These are phyloP conservation scores for Heliconius eleuchia DNA, from an alignment of 1,140 invertebrate genomes.

Conservation along the genomic window DNA sequence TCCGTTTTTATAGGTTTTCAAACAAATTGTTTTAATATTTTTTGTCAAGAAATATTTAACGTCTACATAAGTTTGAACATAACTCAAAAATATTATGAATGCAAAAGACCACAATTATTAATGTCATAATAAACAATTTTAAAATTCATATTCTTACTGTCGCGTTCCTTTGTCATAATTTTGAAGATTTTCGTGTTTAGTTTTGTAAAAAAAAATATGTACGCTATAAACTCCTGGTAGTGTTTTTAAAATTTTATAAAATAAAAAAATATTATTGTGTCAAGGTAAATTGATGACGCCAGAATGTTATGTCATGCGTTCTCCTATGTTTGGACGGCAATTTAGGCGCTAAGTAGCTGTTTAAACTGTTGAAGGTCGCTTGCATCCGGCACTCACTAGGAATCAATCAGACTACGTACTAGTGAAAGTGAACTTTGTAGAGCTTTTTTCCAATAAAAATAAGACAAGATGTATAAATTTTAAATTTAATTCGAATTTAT, in stretches of 20 bases:
- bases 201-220: neutral
- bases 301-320: conserved; percentile 66
- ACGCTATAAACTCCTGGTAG: neutral
- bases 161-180: neutral
- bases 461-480: too few species aligned
- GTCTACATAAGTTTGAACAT: too few species aligned
- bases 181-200: neutral
- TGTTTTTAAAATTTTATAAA: neutral
- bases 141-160: neutral
- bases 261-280: conserved; percentile 48
- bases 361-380: conserved; percentile 64
- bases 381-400: conserved; percentile 54
- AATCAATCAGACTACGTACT: conserved; percentile 12
- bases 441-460: neutral
- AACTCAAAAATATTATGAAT: neutral
- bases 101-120: neutral
- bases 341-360: conserved; percentile 64
- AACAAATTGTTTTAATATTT: too few species aligned
- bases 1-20: neutral
- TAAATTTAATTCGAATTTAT: too few species aligned
- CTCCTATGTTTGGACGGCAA: conserved; percentile 52
- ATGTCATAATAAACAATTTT: neutral
- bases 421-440: conserved; percentile 32
- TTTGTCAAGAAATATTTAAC: neutral
- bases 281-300: conserved; percentile 71